These are phyloP conservation scores for Anoplopoma fimbria DNA, from an alignment of 2,113 vertebrate species.

Conservation along the genomic window DNA sequence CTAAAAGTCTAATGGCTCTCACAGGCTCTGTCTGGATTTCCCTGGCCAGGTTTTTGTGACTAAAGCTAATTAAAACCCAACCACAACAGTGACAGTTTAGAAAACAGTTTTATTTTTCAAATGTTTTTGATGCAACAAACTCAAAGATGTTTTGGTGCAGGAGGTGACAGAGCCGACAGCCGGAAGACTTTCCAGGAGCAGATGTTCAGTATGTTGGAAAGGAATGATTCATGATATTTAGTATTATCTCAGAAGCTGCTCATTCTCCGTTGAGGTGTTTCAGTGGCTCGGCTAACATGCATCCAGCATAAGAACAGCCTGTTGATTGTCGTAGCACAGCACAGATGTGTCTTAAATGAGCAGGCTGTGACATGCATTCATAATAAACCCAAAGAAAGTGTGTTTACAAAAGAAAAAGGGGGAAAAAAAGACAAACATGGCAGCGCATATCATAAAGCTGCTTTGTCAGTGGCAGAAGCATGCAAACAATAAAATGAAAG, in stretches of 20 bases:
- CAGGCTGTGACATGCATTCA: conserved; percentile 7
- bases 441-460: background rate
- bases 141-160: conserved; percentile 1
- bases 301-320: background rate
- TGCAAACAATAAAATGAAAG: background rate
- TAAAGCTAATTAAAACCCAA: background rate
- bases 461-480: background rate
- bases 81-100: background rate
- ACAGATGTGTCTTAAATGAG: conserved; percentile 1
- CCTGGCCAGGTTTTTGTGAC: too few relatives aligned
- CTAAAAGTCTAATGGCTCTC: conserved; percentile 14
- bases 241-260: background rate
- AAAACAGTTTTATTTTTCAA: background rate
- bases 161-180: background rate
- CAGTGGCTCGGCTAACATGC: background rate
- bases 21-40: conserved; percentile 13
- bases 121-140: background rate
- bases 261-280: background rate
- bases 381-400: background rate
- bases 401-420: conserved; percentile 14
- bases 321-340: background rate
- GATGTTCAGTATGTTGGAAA: background rate
- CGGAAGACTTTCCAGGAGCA: background rate
- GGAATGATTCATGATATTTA: conserved; percentile 5
- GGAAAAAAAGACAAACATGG: background rate